phyloP scores from a whole-genome alignment of 2,888 invertebrate genomes.

The Ligdia adustata region DNA sequence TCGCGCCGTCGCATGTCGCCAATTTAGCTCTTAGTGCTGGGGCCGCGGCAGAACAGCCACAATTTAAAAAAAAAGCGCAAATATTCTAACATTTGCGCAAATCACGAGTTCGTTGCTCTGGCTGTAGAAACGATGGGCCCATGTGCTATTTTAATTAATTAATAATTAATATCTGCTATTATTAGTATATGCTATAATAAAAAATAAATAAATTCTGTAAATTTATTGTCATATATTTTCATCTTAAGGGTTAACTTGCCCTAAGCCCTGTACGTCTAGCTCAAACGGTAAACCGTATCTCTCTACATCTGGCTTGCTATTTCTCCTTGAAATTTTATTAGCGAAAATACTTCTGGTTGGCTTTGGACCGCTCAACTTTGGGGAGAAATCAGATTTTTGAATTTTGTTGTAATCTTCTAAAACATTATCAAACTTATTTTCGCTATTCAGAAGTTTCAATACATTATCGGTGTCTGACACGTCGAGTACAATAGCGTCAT shows the following conservation, averaged over 20 bases:
- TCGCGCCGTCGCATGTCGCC: too few relatives aligned
- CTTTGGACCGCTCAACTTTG: neutral
- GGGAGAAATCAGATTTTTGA: neutral
- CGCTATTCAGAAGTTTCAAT: slow-evolving; percentile 19
- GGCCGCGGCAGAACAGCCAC: too few relatives aligned
- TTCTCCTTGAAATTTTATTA: neutral
- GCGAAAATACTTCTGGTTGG: neutral
- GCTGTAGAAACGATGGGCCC: too few relatives aligned
- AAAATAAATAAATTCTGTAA: neutral
- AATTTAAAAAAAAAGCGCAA: too few relatives aligned
- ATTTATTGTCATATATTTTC: slow-evolving; percentile 19
- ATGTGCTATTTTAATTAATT: too few relatives aligned
- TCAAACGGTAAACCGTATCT: slow-evolving; percentile 59
- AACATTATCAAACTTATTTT: slow-evolving; percentile 5
- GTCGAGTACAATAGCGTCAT: slow-evolving; percentile 52
- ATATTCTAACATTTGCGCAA: too few relatives aligned
- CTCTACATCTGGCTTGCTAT: slow-evolving; percentile 23
- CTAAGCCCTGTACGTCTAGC: slow-evolving; percentile 57
- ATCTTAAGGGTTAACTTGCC: slow-evolving; percentile 49
- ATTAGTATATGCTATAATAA: too few relatives aligned
- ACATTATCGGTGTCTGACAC: slow-evolving; percentile 36
- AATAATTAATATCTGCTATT: too few relatives aligned
- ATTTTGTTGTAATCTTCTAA: slow-evolving; percentile 1
- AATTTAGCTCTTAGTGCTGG: too few relatives aligned
- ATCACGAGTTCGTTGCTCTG: too few relatives aligned